A percentile compares a stretch with the other conserved stretches of the same genome.
These are phyloP conservation scores for Sebastes ruberrimus DNA, from an alignment of 2,797 vertebrate genomes.

Conservation along the genomic window DNA sequence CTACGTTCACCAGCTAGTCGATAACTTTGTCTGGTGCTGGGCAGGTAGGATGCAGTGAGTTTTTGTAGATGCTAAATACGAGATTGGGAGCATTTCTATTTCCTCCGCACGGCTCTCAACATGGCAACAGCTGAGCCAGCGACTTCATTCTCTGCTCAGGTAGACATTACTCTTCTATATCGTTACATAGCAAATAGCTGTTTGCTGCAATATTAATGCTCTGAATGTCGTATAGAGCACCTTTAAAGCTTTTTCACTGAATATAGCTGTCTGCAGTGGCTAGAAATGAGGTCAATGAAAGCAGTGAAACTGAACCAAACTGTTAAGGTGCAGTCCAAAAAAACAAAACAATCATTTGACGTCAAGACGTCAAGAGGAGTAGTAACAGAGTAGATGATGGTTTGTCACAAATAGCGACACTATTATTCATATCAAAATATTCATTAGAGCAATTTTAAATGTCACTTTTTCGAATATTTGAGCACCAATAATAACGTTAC, in stretches of 20 bases:
- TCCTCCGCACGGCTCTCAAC: too few species aligned
- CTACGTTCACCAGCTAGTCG: neutral
- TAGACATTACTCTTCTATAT: too few species aligned
- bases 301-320: too few species aligned
- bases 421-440: neutral
- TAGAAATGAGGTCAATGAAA: neutral
- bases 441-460: neutral
- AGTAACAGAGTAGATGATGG: neutral
- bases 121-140: too few species aligned
- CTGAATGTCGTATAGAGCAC: too few species aligned
- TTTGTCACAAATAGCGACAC: neutral
- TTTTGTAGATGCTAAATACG: neutral
- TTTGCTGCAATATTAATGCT: too few species aligned
- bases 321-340: too few species aligned
- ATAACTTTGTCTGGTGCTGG: neutral
- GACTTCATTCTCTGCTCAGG: too few species aligned
- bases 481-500: neutral
- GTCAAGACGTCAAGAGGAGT: neutral
- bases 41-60: accelerated
- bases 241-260: neutral
- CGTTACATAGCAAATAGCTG: too few species aligned
- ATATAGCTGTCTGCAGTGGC: neutral
- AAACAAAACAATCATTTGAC: neutral
- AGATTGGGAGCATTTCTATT: too few species aligned
- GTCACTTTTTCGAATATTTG: neutral